Evolutionary conservation across 1,140 invertebrate species (phyloP).

Genomic region (Nasonia giraulti): DNA sequence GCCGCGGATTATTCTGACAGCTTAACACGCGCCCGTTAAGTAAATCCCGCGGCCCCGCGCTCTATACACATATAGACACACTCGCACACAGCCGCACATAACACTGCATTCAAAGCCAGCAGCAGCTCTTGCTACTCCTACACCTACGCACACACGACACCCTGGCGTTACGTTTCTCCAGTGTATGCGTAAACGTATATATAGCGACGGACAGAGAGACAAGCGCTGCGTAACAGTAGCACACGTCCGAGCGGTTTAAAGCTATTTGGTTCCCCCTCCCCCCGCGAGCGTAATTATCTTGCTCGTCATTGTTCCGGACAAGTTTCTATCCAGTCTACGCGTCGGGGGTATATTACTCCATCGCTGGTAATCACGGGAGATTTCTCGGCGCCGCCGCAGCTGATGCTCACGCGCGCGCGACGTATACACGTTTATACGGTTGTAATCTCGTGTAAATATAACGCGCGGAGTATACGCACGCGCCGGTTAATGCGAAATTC

Average conservation of each 20-base stretch:
- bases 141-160: constrained; percentile 16
- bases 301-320: constrained; percentile 54
- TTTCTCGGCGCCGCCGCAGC: background rate
- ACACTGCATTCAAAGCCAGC: background rate
- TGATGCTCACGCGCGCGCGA: background rate
- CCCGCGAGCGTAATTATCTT: constrained; percentile 47
- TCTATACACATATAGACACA: background rate
- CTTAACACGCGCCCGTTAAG: constrained; percentile 67
- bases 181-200: background rate
- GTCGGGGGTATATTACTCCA: too few species aligned
- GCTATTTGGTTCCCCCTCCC: constrained; percentile 42
- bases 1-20: constrained; percentile 67
- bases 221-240: background rate
- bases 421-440: background rate
- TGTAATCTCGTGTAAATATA: constrained; percentile 21
- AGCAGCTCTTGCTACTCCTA: too few species aligned
- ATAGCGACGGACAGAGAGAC: background rate
- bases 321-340: constrained; percentile 36
- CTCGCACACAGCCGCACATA: constrained; percentile 49
- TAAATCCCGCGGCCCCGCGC: constrained; percentile 62
- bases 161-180: background rate
- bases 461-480: background rate
- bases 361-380: background rate
- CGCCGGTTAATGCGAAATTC: too few species aligned
- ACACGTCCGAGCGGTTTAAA: constrained; percentile 14